A percentile compares a stretch with the other conserved stretches of the same genome.
phyloP scores from a whole-genome alignment of 2,797 vertebrate species.

The Acrossocheilus wenchowensis region DNA sequence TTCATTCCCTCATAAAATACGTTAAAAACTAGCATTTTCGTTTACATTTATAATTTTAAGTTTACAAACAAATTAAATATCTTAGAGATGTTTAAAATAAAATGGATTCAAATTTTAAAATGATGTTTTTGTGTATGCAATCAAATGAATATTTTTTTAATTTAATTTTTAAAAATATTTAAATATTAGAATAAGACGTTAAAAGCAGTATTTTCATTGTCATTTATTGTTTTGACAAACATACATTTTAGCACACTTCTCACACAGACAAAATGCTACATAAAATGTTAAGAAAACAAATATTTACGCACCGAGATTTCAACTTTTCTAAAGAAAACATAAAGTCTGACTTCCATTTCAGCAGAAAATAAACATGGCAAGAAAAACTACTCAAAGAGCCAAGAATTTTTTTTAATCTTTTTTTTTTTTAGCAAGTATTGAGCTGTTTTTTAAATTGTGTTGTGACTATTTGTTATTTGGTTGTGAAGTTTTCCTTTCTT shows the following conservation, averaged over 20 bases:
- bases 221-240: slow-evolving; percentile 66
- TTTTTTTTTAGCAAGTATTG: neutral
- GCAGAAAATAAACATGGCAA: slow-evolving; percentile 6
- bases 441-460: neutral
- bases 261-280: slow-evolving; percentile 67
- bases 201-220: neutral
- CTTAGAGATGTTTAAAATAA: neutral
- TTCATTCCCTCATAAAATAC: neutral
- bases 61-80: neutral
- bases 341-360: neutral
- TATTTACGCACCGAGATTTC: slow-evolving; percentile 60
- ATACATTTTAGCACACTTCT: slow-evolving; percentile 66
- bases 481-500: neutral
- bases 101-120: neutral
- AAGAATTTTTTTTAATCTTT: neutral
- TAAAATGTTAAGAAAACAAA: slow-evolving; percentile 66
- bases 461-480: neutral
- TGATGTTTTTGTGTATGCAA: neutral
- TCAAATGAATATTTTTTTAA: neutral
- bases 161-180: too few relatives aligned
- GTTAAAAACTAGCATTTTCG: neutral
- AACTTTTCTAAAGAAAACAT: slow-evolving; percentile 57
- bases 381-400: neutral
- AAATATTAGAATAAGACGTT: neutral
- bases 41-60: slow-evolving; percentile 23